phyloP scores from a whole-genome alignment of 2,797 vertebrate species.

The Gymnoscopelus braueri region DNA sequence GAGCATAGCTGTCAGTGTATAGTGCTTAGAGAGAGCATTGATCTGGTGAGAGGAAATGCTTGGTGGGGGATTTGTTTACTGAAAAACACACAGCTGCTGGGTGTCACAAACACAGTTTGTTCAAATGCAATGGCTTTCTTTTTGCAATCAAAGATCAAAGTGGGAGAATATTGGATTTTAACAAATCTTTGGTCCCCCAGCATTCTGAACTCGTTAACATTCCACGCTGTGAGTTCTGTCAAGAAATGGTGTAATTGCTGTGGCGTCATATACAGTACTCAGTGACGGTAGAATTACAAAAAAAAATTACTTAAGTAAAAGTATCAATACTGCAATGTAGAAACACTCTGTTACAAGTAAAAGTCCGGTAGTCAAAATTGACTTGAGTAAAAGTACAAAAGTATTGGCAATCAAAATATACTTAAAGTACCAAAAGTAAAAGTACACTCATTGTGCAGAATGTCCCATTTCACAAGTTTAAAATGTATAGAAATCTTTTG shows the following conservation, averaged over 20 bases:
- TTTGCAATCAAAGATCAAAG: slow-evolving; percentile 7
- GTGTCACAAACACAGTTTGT: slow-evolving; percentile 7
- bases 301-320: too few species aligned
- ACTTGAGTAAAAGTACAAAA: too few species aligned
- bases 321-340: too few species aligned
- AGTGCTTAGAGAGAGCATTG: background rate
- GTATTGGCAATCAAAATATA: too few species aligned
- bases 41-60: slow-evolving; percentile 21
- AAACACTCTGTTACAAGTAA: too few species aligned
- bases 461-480: too few species aligned
- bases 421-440: too few species aligned
- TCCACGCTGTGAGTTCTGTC: background rate
- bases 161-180: slow-evolving; percentile 32
- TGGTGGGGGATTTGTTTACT: slow-evolving; percentile 38
- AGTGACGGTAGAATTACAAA: background rate
- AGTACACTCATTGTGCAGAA: too few species aligned
- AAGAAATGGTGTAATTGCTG: slow-evolving; percentile 9
- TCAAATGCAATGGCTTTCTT: slow-evolving; percentile 13
- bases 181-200: slow-evolving; percentile 7
- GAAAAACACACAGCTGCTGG: slow-evolving; percentile 38
- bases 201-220: slow-evolving; percentile 13
- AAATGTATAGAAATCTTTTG: too few species aligned
- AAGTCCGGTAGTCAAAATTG: too few species aligned
- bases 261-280: background rate
- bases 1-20: background rate